These are phyloP conservation scores for Nymphalis urticae DNA, from an alignment of 2,888 invertebrate species.

Conservation along the genomic window DNA sequence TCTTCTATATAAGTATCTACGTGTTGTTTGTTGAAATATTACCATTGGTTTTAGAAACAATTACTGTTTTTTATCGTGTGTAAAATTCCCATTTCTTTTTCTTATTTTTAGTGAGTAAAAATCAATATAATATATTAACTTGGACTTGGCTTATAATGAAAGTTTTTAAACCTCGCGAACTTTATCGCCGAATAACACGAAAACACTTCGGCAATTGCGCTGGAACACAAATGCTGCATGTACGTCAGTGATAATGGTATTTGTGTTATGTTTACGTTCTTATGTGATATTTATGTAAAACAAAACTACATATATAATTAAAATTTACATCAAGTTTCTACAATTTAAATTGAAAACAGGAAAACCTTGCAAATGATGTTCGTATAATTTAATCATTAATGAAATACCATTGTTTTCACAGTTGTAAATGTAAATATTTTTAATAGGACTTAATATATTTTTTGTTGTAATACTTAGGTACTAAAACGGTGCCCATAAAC, in stretches of 20 bases:
- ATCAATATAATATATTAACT: too few relatives aligned
- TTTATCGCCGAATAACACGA: too few relatives aligned
- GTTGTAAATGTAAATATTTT: conserved; percentile 18
- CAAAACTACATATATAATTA: conserved; percentile 24
- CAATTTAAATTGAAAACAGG: conserved; percentile 55
- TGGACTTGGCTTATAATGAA: too few relatives aligned
- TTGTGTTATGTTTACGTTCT: conserved; percentile 25
- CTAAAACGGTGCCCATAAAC: too few relatives aligned
- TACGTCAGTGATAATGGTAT: conserved; percentile 26
- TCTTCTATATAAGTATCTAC: too few relatives aligned
- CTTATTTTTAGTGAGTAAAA: too few relatives aligned
- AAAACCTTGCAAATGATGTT: conserved; percentile 47
- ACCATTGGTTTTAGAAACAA: too few relatives aligned
- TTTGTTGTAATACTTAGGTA: not conserved
- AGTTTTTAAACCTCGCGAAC: too few relatives aligned
- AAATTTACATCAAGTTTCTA: conserved; percentile 35
- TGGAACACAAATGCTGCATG: not conserved
- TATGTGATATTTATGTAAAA: conserved; percentile 26
- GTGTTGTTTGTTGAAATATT: too few relatives aligned
- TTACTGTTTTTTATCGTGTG: too few relatives aligned
- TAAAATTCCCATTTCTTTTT: too few relatives aligned
- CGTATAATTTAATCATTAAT: conserved; percentile 32
- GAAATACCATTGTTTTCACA: conserved; percentile 36
- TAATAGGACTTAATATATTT: not conserved
- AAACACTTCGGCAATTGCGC: not conserved